Evolutionary conservation across 2,888 invertebrate species (phyloP).

Genomic region (Myopa testacea): DNA sequence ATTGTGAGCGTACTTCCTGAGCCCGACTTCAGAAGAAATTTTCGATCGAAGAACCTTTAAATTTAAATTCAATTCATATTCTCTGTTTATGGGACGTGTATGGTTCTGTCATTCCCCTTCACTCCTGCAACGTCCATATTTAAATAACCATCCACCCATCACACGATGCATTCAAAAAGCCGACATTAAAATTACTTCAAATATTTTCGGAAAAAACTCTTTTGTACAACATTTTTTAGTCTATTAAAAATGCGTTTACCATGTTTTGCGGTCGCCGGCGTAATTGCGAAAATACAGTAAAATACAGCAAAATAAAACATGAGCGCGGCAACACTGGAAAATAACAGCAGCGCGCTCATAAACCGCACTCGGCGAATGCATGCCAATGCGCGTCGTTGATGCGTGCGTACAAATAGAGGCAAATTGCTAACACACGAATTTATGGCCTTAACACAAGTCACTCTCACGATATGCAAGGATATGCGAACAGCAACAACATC

Average conservation of each 20-base stretch:
- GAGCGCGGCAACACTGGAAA: slow-evolving; percentile 10
- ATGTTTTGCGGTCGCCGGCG: slow-evolving; percentile 51
- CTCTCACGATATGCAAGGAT: neutral
- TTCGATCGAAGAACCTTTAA: too few species aligned
- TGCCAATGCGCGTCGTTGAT: neutral
- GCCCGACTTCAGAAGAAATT: too few species aligned
- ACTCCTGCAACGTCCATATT: too few species aligned
- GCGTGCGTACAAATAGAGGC: slow-evolving; percentile 25
- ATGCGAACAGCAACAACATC: too few species aligned
- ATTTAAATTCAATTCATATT: too few species aligned
- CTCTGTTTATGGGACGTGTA: too few species aligned
- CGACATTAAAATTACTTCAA: slow-evolving; percentile 15
- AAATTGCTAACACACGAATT: slow-evolving; percentile 50
- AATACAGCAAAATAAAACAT: slow-evolving; percentile 52
- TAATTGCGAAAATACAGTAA: slow-evolving; percentile 62
- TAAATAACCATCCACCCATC: too few species aligned
- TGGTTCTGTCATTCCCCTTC: too few species aligned
- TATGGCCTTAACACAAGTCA: slow-evolving; percentile 44
- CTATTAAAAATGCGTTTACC: slow-evolving; percentile 61
- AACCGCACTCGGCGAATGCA: neutral
- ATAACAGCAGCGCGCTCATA: neutral
- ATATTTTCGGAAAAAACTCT: slow-evolving; percentile 22
- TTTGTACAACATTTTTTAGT: slow-evolving; percentile 63
- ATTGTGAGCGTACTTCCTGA: too few species aligned
- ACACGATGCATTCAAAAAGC: too few species aligned